phyloP scores from a whole-genome alignment of 2,797 vertebrate genomes.

The Crocodylus rhombifer region DNA sequence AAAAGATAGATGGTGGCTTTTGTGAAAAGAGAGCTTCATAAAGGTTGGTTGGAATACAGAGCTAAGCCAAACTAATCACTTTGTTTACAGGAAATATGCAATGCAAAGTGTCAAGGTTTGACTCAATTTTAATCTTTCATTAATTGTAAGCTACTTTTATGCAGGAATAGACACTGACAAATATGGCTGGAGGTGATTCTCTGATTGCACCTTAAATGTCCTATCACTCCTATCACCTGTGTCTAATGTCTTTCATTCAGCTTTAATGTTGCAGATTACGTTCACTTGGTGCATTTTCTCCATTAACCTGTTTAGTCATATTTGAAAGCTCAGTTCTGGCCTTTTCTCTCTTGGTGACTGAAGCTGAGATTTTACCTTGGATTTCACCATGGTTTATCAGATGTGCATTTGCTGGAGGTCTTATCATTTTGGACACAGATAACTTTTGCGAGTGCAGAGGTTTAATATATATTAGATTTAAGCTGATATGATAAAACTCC shows the following conservation, averaged over 20 bases:
- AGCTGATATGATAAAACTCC: conserved; percentile 11
- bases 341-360: conserved; percentile 2
- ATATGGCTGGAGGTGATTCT: conserved; percentile 39
- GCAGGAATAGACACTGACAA: conserved; percentile 53
- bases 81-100: conserved; percentile 53
- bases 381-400: conserved; percentile 38
- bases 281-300: conserved; percentile 27
- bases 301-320: conserved; percentile 13
- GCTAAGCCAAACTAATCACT: conserved; percentile 57
- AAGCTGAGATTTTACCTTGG: conserved; percentile 6
- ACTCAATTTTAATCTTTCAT: conserved; percentile 56
- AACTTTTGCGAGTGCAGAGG: conserved; percentile 27
- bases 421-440: conserved; percentile 16
- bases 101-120: conserved; percentile 55
- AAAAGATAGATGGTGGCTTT: conserved; percentile 41
- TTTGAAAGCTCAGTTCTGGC: background rate
- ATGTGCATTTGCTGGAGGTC: conserved; percentile 28
- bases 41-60: conserved; percentile 34
- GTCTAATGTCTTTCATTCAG: conserved; percentile 44
- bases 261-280: conserved; percentile 27
- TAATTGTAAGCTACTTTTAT: conserved; percentile 64
- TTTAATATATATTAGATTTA: background rate
- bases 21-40: conserved; percentile 28
- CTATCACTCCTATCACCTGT: conserved; percentile 21
- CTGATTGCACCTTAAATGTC: conserved; percentile 52